These are phyloP conservation scores for Gallinago nigripennis DNA, from an alignment of 2,797 vertebrate genomes.

Conservation along the genomic window DNA sequence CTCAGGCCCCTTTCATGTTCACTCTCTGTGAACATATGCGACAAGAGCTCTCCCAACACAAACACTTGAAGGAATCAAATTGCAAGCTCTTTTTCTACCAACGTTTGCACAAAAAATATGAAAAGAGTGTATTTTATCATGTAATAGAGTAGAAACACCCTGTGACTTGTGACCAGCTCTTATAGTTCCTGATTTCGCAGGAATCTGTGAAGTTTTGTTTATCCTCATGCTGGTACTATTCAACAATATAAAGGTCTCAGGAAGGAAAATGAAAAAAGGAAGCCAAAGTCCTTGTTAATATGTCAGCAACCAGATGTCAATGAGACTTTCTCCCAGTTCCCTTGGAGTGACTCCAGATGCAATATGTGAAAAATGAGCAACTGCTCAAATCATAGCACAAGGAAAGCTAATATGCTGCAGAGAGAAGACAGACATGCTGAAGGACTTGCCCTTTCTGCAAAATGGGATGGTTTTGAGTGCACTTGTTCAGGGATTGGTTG, in stretches of 20 bases:
- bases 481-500: background rate
- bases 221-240: background rate
- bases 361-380: background rate
- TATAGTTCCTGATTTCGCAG: background rate
- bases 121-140: background rate
- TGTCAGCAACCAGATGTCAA: background rate
- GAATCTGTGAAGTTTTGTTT: background rate
- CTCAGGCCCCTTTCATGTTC: constrained; percentile 64
- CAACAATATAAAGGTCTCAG: background rate
- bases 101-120: background rate
- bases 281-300: background rate
- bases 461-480: fast-evolving
- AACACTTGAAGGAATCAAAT: constrained; percentile 62
- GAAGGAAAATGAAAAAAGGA: background rate
- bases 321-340: background rate
- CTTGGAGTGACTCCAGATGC: constrained; percentile 1
- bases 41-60: constrained; percentile 60
- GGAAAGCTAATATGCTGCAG: background rate
- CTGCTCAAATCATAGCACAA: background rate
- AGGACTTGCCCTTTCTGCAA: background rate
- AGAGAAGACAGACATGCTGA: background rate
- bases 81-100: constrained; percentile 36
- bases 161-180: background rate
- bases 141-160: background rate
- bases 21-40: constrained; percentile 54